Percentiles rank a stretch among this genome's conserved stretches.
Evolutionary conservation across 1,140 invertebrate genomes (phyloP).

Genomic region (Ladona fulva): DNA sequence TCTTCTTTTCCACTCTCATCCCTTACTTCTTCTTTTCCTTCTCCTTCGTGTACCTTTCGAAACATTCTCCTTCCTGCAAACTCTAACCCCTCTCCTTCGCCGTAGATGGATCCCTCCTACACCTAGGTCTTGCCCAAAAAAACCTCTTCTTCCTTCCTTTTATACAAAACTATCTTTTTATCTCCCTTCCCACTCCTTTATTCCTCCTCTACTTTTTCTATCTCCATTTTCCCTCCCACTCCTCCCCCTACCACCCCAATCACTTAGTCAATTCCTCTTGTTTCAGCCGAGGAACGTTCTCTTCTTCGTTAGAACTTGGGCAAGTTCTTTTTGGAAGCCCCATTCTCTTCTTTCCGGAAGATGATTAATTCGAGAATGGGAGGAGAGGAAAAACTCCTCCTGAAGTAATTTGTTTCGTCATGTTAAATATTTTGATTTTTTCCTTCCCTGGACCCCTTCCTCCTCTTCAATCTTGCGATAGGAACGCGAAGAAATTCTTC

Average conservation of each 20-base stretch:
- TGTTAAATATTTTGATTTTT: too few species aligned
- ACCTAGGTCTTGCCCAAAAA: too few species aligned
- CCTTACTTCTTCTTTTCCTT: not conserved
- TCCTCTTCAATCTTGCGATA: too few species aligned
- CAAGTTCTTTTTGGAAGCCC: not conserved
- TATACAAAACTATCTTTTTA: too few species aligned
- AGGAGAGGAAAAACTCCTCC: too few species aligned
- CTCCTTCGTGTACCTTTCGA: not conserved
- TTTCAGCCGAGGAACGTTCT: not conserved
- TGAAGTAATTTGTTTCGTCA: too few species aligned
- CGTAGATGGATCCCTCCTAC: too few species aligned
- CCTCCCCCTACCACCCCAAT: not conserved
- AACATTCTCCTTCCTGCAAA: not conserved
- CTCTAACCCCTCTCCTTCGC: not conserved
- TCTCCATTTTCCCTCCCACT: not conserved
- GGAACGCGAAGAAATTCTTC: too few species aligned
- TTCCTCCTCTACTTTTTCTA: too few species aligned
- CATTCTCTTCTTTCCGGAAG: not conserved
- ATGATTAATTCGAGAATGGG: not conserved
- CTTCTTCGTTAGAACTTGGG: not conserved
- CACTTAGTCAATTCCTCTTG: slow-evolving; percentile 4
- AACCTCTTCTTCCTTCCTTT: too few species aligned
- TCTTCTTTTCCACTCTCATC: not conserved
- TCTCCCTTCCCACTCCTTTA: too few species aligned
- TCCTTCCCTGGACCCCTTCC: too few species aligned